Base-by-base conservation (phyloP, 2,797 vertebrate species). In the Mus spretus region DNA sequence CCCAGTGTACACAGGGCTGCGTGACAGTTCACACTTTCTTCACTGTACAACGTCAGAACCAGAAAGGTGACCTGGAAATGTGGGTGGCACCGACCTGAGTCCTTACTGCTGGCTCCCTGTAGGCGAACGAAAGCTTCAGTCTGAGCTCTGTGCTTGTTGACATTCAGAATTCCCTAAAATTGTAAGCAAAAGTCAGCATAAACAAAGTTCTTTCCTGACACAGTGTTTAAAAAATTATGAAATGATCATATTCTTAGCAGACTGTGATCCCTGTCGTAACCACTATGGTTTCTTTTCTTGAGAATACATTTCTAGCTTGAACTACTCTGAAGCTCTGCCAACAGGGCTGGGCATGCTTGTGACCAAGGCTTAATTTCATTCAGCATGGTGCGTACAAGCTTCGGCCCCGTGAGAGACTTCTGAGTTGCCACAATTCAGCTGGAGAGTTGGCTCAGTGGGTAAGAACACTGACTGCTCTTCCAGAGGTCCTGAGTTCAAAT, bases 71-170 rank as follows among this genome's bases (percentile, higher is more conserved):
- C 0, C 26, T 4, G 13, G 77, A 83, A 83, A 70, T 1, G n/a
- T 82, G 31, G 40, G 6, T 72, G 85, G 86, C 91, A 95, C 90
- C 26, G 37, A 98, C 98, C 98, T 98, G 98, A 97, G 97, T 99
- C 99, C 98, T 99, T 99, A 97, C 97, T 98, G 57, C 99, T 98
- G 61, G 98, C 96, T 44, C 98, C 99, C 63, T 99, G 99, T 5
- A 99, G 98, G 57, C 98, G 98, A 96, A 99, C 98, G 82, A 99
- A 99, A 57, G 99, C 99, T 95, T 99, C 99, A 20, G 98, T 95
- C 75, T 99, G 99, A 1, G 99, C 98, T 83, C 99, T 98, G 93
- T 99, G 99, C 95, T 99, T 99, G 97, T 99, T 99, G 94, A 99
- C 99, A 19, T 98, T 99, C 97, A 99, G 98, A 1, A 98, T 98